These are phyloP conservation scores for Perdita meconis DNA, from an alignment of 2,888 invertebrate genomes.

Conservation along the genomic window DNA sequence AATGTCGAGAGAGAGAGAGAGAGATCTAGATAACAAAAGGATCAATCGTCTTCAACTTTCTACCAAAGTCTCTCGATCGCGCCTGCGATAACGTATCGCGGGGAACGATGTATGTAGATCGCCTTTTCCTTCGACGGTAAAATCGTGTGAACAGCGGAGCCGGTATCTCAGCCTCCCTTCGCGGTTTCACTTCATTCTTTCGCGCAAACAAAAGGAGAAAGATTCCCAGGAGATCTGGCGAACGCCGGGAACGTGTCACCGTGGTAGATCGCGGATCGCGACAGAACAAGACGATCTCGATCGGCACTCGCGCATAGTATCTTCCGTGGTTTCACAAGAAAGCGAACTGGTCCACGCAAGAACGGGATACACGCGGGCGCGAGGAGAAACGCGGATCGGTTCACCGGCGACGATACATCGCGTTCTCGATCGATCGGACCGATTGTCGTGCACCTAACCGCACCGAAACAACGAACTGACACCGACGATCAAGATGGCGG, in stretches of 20 bases:
- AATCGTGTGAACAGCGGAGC: not conserved
- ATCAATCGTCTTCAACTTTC: not conserved
- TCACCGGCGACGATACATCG: conserved; percentile 37
- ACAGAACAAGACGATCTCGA: not conserved
- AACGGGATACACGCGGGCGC: too few relatives aligned
- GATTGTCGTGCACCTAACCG: conserved; percentile 22
- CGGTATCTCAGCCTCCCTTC: not conserved
- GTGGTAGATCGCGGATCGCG: not conserved
- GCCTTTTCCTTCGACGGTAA: not conserved
- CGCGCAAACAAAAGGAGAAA: conserved; percentile 28
- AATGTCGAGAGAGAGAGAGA: too few relatives aligned
- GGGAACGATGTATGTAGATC: not conserved
- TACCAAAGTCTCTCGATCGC: not conserved
- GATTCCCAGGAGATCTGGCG: not conserved
- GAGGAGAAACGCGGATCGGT: conserved; percentile 26
- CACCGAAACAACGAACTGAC: conserved; percentile 36
- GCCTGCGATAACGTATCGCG: too few relatives aligned
- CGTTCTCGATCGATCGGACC: conserved; percentile 38
- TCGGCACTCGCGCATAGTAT: not conserved
- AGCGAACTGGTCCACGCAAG: conserved; percentile 1
- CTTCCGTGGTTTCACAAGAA: not conserved
- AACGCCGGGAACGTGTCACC: not conserved
- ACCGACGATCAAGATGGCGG: conserved; percentile 60
- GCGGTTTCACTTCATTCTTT: conserved; percentile 22
- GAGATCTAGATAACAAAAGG: not conserved